Percentiles rank a stretch among this genome's conserved stretches.
Conservation (phyloP, 2,113 vertebrate genomes). For the rat (Rattus norvegicus) region DNA sequence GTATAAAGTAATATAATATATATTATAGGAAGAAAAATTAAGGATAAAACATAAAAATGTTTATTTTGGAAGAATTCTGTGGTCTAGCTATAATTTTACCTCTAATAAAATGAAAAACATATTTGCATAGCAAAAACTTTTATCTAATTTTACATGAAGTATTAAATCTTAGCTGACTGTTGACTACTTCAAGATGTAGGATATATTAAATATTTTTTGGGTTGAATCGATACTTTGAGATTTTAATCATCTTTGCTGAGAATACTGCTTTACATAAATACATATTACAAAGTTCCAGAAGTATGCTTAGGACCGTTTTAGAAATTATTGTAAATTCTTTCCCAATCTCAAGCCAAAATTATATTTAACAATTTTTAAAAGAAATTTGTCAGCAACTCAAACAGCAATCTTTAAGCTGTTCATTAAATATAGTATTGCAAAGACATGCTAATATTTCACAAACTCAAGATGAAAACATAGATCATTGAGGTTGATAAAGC, state of each 20-base stretch:
- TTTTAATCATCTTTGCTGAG: background rate
- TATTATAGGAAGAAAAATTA: background rate
- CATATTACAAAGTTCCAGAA: background rate
- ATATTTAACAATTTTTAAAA: background rate
- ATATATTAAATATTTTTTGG: background rate
- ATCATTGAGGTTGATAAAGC: background rate
- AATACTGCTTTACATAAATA: background rate
- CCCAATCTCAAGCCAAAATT: background rate
- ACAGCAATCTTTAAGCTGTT: background rate
- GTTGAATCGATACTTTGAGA: background rate
- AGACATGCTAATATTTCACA: background rate
- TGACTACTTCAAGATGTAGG: no score
- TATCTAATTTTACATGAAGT: background rate
- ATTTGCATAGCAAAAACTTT: background rate
- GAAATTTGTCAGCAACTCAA: background rate
- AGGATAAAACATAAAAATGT: no score
- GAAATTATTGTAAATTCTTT: background rate
- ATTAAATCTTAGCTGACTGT: background rate
- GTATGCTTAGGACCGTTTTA: background rate
- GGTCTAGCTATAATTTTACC: background rate
- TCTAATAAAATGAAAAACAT: background rate
- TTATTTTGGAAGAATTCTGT: background rate
- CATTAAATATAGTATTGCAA: no score
- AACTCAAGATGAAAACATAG: background rate
- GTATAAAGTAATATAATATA: background rate